These are phyloP conservation scores for Corydoras sp. DNA, from an alignment of 2,113 vertebrate species.

Conservation along the genomic window DNA sequence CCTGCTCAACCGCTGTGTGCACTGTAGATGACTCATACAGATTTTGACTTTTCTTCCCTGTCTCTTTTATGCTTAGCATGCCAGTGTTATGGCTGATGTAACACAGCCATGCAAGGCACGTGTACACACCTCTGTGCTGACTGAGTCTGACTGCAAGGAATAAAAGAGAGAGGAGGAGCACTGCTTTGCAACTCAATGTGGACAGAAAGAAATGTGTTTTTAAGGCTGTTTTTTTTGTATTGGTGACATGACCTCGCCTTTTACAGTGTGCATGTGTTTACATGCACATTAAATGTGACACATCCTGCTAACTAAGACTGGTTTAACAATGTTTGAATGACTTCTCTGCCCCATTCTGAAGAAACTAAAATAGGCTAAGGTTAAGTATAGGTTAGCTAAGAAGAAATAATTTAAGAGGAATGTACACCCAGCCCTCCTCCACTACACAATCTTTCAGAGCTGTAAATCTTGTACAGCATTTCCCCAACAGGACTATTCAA, in stretches of 20 bases:
- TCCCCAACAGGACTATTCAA: slow-evolving; percentile 54
- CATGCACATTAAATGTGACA: slow-evolving; percentile 12
- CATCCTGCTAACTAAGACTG: slow-evolving; percentile 33
- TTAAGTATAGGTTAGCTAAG: slow-evolving; percentile 62
- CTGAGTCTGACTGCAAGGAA: not conserved
- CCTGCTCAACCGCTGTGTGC: slow-evolving; percentile 21
- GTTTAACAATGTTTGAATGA: slow-evolving; percentile 30
- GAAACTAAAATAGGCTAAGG: slow-evolving; percentile 60
- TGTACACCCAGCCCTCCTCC: slow-evolving; percentile 52
- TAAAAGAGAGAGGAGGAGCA: slow-evolving; percentile 1
- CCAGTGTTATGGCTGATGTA: slow-evolving; percentile 24
- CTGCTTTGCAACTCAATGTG: not conserved
- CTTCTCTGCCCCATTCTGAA: slow-evolving; percentile 44
- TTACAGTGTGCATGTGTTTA: slow-evolving; percentile 22
- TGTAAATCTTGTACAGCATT: slow-evolving; percentile 60
- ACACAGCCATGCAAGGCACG: slow-evolving; percentile 14
- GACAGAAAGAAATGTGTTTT: not conserved
- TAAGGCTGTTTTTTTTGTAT: slow-evolving; percentile 10
- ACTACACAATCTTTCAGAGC: slow-evolving; percentile 38
- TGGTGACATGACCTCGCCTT: not conserved
- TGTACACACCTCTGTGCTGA: not conserved
- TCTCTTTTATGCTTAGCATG: slow-evolving; percentile 3
- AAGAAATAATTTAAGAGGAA: slow-evolving; percentile 61
- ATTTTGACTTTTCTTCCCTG: slow-evolving; percentile 8
- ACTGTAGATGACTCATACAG: slow-evolving; percentile 23